These are phyloP conservation scores for Lutjanus campechanus DNA, from an alignment of 2,797 vertebrate genomes.

Conservation along the genomic window DNA sequence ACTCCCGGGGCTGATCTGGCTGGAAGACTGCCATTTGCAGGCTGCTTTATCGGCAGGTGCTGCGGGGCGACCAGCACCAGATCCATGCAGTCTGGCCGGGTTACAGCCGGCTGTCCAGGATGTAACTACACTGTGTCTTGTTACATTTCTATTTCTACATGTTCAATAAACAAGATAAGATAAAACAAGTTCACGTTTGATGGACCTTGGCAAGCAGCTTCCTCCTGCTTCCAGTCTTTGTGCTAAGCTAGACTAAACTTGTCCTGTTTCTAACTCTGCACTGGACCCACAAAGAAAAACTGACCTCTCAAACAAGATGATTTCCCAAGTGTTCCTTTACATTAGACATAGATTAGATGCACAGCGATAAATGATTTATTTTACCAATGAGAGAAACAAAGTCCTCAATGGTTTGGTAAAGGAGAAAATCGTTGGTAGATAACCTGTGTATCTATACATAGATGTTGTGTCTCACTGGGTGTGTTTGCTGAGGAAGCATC, in stretches of 20 bases:
- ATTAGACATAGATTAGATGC: background rate
- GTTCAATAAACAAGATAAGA: background rate
- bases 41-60: no score
- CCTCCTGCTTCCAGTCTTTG: background rate
- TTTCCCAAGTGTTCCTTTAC: background rate
- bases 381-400: background rate
- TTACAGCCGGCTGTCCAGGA: no score
- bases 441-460: background rate
- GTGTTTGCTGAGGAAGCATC: slow-evolving; percentile 33
- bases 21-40: no score
- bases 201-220: background rate
- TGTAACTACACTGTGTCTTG: no score
- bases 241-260: background rate
- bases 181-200: background rate
- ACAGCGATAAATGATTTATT: background rate
- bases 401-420: background rate
- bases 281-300: background rate
- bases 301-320: background rate
- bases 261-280: background rate
- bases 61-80: no score
- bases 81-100: no score
- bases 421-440: background rate
- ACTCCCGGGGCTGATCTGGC: no score
- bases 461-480: background rate
- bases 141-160: background rate